Base-by-base conservation (phyloP, 2,797 vertebrate species). In the Ctenochaetus hawaiiensis region DNA sequence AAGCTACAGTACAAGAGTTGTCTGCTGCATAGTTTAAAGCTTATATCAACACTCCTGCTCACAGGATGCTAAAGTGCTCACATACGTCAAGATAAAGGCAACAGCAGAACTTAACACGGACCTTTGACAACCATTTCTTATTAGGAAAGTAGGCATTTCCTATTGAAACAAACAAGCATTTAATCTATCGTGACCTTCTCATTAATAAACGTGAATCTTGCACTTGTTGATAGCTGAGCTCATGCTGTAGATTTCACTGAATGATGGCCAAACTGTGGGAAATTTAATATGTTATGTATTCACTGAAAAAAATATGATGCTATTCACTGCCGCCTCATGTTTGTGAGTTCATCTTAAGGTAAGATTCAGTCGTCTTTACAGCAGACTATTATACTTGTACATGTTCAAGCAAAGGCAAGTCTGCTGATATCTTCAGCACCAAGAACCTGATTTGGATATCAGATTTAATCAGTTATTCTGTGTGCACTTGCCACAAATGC, bases 21-120 rank as follows among this genome's bases (percentile, higher is more conserved):
- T 85, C 77, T 62, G 84, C 87, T 93, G 92, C 91, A 91, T 92
- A 93, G 90, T 77, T 89, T 70, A 91, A 91, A 88, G 75, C 85
- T 89, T 75, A 76, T 43, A 69, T 73, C 26, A 67, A 82, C 67
- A 59, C 49, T 83, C 80, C 87, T 77, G 83, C 70, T 91, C 81
- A 75, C 77, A 65, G 77, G 80, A 88, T 58, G 57, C 56, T 89
- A 84, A 90, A 92, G 91, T 94, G 93, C 92, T 91, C 4, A 18
- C 78, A 84, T 82, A 78, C 43, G 72, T 76, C 43, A 74, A 72
- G 41, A 73, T 62, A 85, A 92, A 92, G 87, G 89, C 83, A 92
- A 91, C 67, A 72, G 78, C 84, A 90, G 76, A 86, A 78, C 51
- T 58, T 51, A 67, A 71, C 58, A 67, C 37, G 7, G 18, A 63